Percentiles rank a stretch among this genome's conserved stretches.
phyloP scores from a whole-genome alignment of 1,140 invertebrate genomes.

The Ceratina calcarata region DNA sequence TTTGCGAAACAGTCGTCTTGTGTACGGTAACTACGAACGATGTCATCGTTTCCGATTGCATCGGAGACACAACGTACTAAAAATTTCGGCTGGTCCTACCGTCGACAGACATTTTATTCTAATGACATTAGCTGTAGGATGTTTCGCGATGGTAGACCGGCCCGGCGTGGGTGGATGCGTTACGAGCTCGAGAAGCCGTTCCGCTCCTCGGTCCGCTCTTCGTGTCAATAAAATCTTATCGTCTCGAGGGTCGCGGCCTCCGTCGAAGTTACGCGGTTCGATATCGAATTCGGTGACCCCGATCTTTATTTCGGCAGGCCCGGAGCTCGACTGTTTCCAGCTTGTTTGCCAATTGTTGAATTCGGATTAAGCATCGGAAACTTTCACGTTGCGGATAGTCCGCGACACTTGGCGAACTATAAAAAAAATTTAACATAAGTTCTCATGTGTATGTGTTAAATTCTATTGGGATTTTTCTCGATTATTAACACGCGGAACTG shows the following conservation, averaged over 20 bases:
- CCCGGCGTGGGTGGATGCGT: too few species aligned
- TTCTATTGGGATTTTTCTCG: too few species aligned
- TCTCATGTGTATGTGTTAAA: too few species aligned
- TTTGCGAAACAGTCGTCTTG: background rate
- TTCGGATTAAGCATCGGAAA: too few species aligned
- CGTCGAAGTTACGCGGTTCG: constrained; percentile 11
- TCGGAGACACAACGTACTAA: background rate
- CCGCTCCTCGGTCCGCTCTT: constrained; percentile 4
- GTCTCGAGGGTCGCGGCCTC: background rate
- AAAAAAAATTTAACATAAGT: too few species aligned
- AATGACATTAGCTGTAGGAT: background rate
- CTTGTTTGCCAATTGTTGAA: constrained; percentile 17
- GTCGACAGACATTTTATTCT: constrained; percentile 31
- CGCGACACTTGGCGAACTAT: too few species aligned
- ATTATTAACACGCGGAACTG: too few species aligned
- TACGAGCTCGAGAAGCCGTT: constrained; percentile 16
- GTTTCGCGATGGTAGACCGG: too few species aligned
- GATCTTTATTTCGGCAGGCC: constrained; percentile 29
- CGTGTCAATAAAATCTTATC: constrained; percentile 37
- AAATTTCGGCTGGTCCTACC: background rate
- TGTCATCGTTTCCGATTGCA: background rate
- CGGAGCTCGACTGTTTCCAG: too few species aligned
- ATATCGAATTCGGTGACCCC: constrained; percentile 2
- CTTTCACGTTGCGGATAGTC: too few species aligned
- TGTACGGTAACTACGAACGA: background rate